Evolutionary conservation across 2,797 vertebrate genomes (phyloP).

Genomic region (Gymnopithys bicolor): DNA sequence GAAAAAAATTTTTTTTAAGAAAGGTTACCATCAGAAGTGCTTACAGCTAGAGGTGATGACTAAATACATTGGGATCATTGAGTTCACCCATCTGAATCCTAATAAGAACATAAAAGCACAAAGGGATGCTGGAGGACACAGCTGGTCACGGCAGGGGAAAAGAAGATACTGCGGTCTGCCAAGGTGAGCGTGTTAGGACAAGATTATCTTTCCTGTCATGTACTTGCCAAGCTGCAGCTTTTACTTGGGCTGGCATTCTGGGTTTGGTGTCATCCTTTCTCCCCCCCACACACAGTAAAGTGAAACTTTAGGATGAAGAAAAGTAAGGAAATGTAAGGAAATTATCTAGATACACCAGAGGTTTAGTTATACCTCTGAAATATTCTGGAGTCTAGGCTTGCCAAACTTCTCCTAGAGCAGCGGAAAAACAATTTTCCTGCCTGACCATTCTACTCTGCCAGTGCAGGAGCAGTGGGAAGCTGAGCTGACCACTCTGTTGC

Average conservation of each 20-base stretch:
- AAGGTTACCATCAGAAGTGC: not conserved
- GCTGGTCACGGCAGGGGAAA: not conserved
- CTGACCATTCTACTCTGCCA: not conserved
- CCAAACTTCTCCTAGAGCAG: not conserved
- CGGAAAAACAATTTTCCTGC: not conserved
- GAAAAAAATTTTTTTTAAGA: not conserved
- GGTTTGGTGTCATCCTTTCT: not conserved
- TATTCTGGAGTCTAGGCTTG: not conserved
- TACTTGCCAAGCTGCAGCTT: not conserved
- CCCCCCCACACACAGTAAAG: accelerated
- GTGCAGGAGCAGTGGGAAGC: accelerated
- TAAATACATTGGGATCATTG: not conserved
- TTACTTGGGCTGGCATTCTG: not conserved
- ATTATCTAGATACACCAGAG: not conserved
- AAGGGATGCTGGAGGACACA: not conserved
- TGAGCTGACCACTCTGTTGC: not conserved
- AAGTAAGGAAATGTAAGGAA: not conserved
- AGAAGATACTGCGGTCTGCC: accelerated
- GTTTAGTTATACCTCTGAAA: not conserved
- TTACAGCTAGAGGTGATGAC: not conserved
- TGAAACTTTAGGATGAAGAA: not conserved
- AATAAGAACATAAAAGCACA: not conserved
- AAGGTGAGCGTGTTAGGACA: not conserved
- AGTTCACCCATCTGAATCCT: not conserved
- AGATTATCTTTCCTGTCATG: constrained; percentile 30